Conservation (phyloP, 2,888 invertebrate genomes). For the Strigamia crassipes region DNA sequence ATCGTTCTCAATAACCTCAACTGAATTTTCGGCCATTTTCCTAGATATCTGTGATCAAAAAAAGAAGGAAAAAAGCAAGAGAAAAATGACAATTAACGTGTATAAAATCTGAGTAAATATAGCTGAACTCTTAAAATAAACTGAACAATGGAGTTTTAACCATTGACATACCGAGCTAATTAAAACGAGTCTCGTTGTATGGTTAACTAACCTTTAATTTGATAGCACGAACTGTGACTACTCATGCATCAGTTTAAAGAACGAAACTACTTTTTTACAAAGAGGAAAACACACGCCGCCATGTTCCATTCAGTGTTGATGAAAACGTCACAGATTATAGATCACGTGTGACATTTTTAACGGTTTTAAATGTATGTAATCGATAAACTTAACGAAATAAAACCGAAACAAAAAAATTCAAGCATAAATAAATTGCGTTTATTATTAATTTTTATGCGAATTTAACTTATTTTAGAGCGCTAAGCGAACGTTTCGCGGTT, state of each 20-base stretch:
- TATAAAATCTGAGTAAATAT: neutral
- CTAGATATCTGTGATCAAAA: neutral
- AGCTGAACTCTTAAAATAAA: neutral
- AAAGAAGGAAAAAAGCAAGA: neutral
- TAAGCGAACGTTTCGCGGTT: neutral
- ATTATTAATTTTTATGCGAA: neutral
- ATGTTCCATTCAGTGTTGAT: constrained; percentile 31
- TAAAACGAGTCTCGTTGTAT: neutral
- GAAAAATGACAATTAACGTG: neutral
- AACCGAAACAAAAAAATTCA: neutral
- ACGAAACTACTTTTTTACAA: constrained; percentile 28
- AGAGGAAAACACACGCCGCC: constrained; percentile 8
- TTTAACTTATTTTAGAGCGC: neutral
- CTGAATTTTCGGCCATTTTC: constrained; percentile 4
- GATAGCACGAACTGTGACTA: neutral
- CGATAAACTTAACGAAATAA: too few species aligned
- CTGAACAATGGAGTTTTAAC: neutral
- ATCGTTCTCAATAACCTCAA: neutral
- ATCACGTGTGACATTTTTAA: constrained; percentile 1
- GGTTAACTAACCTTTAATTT: neutral
- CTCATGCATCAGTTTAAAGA: neutral
- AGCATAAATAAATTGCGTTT: neutral
- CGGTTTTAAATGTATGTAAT: neutral
- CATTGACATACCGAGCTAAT: neutral
- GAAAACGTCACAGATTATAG: neutral